Conservation (phyloP, 2,888 invertebrate species). For the Acheta domesticus region DNA sequence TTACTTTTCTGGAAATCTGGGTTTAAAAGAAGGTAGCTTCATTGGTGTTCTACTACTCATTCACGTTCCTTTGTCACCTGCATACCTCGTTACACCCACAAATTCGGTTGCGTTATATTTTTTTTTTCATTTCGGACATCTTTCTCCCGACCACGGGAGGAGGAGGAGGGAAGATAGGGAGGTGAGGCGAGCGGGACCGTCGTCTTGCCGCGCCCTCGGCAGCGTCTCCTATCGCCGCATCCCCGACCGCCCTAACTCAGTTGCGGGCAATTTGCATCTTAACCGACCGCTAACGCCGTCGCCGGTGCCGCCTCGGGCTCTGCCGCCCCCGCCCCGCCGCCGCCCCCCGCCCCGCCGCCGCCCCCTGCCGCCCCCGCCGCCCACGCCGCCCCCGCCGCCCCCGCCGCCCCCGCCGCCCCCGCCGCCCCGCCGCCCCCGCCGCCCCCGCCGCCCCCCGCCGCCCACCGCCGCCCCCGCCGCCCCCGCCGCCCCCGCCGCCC, state of each 20-base stretch:
- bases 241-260: constrained; percentile 32
- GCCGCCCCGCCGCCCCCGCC: not conserved
- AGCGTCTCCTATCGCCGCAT: not conserved
- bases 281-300: constrained; percentile 28
- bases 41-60: too few species aligned
- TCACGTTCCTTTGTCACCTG: too few species aligned
- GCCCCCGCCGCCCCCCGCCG: not conserved
- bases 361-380: not conserved
- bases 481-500: not conserved
- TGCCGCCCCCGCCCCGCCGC: not conserved
- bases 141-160: too few species aligned
- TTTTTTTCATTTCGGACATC: too few species aligned
- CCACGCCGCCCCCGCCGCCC: not conserved
- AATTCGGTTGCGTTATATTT: too few species aligned
- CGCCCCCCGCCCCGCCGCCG: not conserved
- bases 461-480: not conserved
- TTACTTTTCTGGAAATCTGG: too few species aligned
- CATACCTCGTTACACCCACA: too few species aligned
- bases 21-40: too few species aligned
- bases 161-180: too few species aligned
- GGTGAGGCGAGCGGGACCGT: not conserved
- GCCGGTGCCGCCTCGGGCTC: not conserved
- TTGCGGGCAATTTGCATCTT: constrained; percentile 37
- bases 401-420: not conserved
- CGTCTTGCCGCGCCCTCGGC: not conserved